Base-by-base conservation (phyloP, 2,113 vertebrate species). In the Thunnus thynnus region DNA sequence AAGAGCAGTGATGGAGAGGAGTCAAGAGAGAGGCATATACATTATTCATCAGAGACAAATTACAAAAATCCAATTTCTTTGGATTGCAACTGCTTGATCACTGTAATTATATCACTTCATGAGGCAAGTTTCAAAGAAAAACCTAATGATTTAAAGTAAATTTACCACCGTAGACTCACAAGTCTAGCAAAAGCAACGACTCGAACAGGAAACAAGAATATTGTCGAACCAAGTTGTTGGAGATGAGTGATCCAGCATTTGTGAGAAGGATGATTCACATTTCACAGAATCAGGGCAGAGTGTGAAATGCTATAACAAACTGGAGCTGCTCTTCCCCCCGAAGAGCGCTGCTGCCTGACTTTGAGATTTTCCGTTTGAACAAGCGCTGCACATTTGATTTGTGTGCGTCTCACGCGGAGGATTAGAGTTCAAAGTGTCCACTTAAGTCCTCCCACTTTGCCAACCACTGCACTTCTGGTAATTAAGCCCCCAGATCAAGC, bases 391-490 rank as follows among this genome's bases (percentile, higher is more conserved):
- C 83, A 86, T 92, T 93, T 91, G 90, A 91, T 91, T 90, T 85
- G 86, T 86, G 88, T 84, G 83, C 78, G 27, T 85, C 89, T 92
- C 93, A 91, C 81, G 61, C 62, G 66, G 82, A 64, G 89, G 92
- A 94, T 92, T 94, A 93, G 57, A 92, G 91, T 91, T 92, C 93
- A 94, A 93, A 93, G 91, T 92, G 89, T 92, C 89, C 90, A 88
- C 86, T 93, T 92, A 90, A 95, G 82, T 88, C 91, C 83, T 92
- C 86, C 76, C 69, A 86, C 86, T 91, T 91, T 91, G 80, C 92
- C 90, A 89, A 91, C 86, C 87, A 67, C 86, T 89, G 93, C 86
- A 93, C 88, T 93, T 92, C 86, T 88, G 84, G 90, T 92, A 93
- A 94, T 94, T 94, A 94, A 93, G 90, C 90, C 88, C 75, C 72